A percentile compares a stretch with the other conserved stretches of the same genome.
Conservation (phyloP, 2,113 vertebrate species). For the Colinus virginianus region DNA sequence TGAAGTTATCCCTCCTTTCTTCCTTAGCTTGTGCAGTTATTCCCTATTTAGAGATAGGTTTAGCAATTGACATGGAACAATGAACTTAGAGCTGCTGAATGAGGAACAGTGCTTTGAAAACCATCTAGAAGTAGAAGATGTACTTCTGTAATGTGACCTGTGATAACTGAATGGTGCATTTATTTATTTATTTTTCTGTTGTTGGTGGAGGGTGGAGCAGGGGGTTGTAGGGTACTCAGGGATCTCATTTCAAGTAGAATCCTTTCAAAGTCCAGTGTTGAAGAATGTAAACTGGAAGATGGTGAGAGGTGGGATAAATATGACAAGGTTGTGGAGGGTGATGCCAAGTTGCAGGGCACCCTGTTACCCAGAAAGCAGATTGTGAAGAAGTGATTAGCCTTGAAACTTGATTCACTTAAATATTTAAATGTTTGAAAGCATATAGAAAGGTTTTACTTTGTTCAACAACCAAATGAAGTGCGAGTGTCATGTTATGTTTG, state of each 20-base stretch:
- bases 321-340: neutral
- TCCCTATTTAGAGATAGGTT: neutral
- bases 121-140: neutral
- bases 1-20: neutral
- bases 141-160: neutral
- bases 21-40: neutral
- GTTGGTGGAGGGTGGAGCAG: accelerated
- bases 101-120: neutral
- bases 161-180: neutral
- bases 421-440: neutral
- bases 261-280: neutral
- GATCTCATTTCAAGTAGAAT: neutral
- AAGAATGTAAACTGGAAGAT: neutral
- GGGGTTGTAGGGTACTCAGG: neutral
- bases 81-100: neutral
- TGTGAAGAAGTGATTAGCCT: neutral
- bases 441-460: neutral
- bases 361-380: neutral
- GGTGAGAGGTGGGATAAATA: neutral
- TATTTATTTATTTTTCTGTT: neutral
- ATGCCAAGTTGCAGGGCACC: neutral
- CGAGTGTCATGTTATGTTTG: neutral
- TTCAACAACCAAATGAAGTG: neutral
- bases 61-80: neutral
- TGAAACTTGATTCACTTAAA: neutral